Evolutionary conservation across 2,797 vertebrate species (phyloP).

Genomic region (Betta splendens): DNA sequence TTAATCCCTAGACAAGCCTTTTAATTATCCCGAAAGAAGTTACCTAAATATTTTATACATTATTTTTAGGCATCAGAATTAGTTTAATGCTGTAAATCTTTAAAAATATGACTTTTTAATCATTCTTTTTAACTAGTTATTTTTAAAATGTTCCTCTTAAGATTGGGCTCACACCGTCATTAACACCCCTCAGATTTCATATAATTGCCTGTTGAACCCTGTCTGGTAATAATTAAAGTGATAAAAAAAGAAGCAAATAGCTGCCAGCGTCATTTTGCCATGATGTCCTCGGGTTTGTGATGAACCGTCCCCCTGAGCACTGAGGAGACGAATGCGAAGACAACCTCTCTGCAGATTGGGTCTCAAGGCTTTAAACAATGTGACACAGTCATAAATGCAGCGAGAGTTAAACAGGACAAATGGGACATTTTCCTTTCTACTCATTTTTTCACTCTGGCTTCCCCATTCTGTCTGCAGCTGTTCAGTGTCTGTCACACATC

Average conservation of each 20-base stretch:
- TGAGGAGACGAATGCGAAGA: conserved; percentile 30
- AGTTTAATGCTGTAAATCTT: no score
- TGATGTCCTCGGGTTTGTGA: conserved; percentile 36
- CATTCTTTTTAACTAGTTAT: no score
- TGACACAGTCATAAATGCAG: conserved; percentile 46
- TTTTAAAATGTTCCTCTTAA: no score
- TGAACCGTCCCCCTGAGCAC: conserved; percentile 35
- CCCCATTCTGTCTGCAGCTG: conserved; percentile 49
- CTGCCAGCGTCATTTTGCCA: conserved; percentile 14
- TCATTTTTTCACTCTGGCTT: conserved; percentile 27
- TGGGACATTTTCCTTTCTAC: conserved; percentile 30
- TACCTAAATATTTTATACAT: no score
- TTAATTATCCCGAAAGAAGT: no score
- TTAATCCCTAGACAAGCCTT: no score
- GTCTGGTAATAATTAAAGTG: conserved; percentile 14
- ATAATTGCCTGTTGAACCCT: conserved; percentile 8
- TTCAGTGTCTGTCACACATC: conserved; percentile 51
- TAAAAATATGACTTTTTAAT: no score
- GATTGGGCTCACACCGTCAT: no score
- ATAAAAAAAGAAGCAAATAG: conserved; percentile 18
- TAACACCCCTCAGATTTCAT: no score
- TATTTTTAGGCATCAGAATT: no score
- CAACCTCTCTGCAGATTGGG: conserved; percentile 28
- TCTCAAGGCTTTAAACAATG: conserved; percentile 35
- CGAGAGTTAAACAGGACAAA: conserved; percentile 43